Percentiles rank a stretch among this genome's conserved stretches.
phyloP scores from a whole-genome alignment of 92 coral and sea anemone species.

The Epizoanthus fatuus region DNA sequence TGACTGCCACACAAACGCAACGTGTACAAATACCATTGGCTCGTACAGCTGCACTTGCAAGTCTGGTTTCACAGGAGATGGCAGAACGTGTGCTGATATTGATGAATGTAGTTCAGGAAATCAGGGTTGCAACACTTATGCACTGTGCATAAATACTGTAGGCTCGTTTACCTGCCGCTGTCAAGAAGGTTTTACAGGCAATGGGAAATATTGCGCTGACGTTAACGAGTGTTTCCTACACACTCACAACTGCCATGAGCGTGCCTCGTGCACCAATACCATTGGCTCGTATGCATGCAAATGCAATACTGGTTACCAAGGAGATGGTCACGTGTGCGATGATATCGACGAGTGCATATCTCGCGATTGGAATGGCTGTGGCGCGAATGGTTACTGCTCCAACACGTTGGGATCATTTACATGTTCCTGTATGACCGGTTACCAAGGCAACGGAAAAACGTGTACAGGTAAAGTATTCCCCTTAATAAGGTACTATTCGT shows the following conservation, averaged over 20 bases:
- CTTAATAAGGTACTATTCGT: neutral
- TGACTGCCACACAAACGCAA: slow-evolving; percentile 18
- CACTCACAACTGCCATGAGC: too few relatives aligned
- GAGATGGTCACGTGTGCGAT: too few relatives aligned
- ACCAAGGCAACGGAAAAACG: slow-evolving; percentile 1
- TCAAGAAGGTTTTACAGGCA: too few relatives aligned
- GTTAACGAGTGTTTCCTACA: too few relatives aligned
- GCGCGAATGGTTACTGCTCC: slow-evolving; percentile 13
- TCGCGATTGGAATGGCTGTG: neutral
- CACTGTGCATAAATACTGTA: too few relatives aligned
- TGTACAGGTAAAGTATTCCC: slow-evolving; percentile 8
- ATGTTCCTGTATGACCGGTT: slow-evolving; percentile 23
- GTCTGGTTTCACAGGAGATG: slow-evolving; percentile 18
- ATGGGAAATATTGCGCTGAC: too few relatives aligned
- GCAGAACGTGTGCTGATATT: neutral
- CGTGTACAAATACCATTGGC: neutral
- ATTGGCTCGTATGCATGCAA: too few relatives aligned
- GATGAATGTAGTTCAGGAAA: too few relatives aligned
- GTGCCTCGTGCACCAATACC: too few relatives aligned
- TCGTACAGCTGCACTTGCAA: slow-evolving; percentile 23
- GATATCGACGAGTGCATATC: slow-evolving; percentile 24
- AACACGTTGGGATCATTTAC: slow-evolving; percentile 28
- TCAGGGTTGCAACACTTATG: too few relatives aligned
- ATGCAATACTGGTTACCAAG: too few relatives aligned
- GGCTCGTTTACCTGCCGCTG: too few relatives aligned